Evolutionary conservation across 2,113 vertebrate genomes (phyloP).

Genomic region (Perccottus glenii): DNA sequence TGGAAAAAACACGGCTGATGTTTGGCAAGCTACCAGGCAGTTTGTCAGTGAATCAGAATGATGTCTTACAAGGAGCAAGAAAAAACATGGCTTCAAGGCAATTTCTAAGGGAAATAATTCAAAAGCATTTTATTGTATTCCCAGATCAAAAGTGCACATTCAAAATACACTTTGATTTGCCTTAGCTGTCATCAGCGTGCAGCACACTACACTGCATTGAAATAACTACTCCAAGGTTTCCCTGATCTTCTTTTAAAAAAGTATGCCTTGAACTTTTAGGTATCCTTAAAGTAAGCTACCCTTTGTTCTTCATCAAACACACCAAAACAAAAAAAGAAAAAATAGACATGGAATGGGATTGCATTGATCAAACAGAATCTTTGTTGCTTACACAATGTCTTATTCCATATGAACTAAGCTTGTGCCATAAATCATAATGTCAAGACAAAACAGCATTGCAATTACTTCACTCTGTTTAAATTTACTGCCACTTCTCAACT

Average conservation of each 20-base stretch:
- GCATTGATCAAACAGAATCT: background rate
- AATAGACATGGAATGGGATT: background rate
- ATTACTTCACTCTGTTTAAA: conserved; percentile 2
- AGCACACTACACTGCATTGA: background rate
- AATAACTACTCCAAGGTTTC: conserved; percentile 1
- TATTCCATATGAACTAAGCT: background rate
- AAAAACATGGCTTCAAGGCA: conserved; percentile 50
- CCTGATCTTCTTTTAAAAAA: background rate
- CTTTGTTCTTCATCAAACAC: conserved; percentile 1
- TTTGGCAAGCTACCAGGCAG: conserved; percentile 55
- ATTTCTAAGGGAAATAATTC: conserved; percentile 41
- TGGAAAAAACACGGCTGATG: conserved; percentile 57
- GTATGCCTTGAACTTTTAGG: background rate
- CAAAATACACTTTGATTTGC: conserved; percentile 45
- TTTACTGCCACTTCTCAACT: conserved; percentile 10
- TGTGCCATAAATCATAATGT: conserved; percentile 13
- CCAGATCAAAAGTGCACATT: conserved; percentile 32
- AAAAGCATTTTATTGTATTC: conserved; percentile 53
- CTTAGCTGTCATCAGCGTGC: conserved; percentile 17
- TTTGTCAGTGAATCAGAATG: conserved; percentile 61
- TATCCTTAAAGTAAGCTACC: background rate
- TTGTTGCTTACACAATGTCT: background rate
- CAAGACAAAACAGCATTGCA: conserved; percentile 3
- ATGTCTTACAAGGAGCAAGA: conserved; percentile 36
- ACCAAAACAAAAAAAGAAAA: background rate